Evolutionary conservation across 2,797 vertebrate species (phyloP).

Genomic region (Taeniopygia guttata): DNA sequence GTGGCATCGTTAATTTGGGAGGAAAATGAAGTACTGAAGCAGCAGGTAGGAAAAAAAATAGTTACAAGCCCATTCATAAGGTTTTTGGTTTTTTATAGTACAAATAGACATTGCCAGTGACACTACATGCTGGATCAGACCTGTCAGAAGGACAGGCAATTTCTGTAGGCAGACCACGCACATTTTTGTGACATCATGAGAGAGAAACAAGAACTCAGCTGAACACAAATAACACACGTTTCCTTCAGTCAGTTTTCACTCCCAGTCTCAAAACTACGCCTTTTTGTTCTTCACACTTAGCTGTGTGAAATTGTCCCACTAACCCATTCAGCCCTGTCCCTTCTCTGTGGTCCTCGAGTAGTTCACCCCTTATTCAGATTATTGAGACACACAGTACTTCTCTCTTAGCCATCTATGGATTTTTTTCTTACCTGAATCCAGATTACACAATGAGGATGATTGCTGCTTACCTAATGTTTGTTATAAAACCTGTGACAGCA

Average conservation of each 20-base stretch:
- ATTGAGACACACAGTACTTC: neutral
- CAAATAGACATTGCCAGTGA: neutral
- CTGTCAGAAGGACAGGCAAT: neutral
- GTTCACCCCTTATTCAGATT: neutral
- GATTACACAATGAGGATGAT: conserved; percentile 27
- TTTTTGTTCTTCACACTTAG: neutral
- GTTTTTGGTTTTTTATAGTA: neutral
- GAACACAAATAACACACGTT: neutral
- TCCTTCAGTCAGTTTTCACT: neutral
- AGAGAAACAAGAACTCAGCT: neutral
- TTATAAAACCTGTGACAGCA: conserved; percentile 62
- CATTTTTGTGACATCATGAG: neutral
- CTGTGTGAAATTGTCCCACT: neutral
- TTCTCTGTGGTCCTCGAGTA: neutral
- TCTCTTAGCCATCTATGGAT: neutral
- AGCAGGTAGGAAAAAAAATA: fast-evolving
- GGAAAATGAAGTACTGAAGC: neutral
- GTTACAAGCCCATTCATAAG: neutral
- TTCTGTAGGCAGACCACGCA: neutral
- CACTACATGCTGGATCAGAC: neutral
- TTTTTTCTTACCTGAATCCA: conserved; percentile 11
- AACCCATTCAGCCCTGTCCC: neutral
- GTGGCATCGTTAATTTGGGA: neutral
- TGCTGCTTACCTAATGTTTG: conserved; percentile 44
- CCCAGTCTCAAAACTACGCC: neutral